Percentiles rank a stretch among this genome's conserved stretches.
Conservation (phyloP, 2,113 vertebrate species). For the Stigmatopora argus region DNA sequence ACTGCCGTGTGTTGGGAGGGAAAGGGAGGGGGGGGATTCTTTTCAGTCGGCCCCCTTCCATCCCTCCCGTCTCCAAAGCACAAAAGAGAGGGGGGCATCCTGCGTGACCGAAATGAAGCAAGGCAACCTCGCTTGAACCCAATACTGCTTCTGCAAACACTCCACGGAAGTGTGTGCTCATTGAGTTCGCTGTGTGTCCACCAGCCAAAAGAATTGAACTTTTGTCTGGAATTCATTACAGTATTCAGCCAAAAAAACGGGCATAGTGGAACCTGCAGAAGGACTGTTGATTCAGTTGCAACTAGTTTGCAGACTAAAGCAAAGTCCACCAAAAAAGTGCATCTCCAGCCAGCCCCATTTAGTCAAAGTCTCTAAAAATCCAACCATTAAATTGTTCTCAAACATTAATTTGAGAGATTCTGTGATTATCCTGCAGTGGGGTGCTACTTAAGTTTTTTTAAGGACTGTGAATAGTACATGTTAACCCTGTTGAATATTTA, state of each 20-base stretch:
- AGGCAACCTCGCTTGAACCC: conserved; percentile 58
- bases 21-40: conserved; percentile 34
- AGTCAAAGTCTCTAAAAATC: neutral
- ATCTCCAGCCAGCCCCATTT: neutral
- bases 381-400: neutral
- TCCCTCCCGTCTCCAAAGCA: conserved; percentile 32
- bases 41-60: conserved; percentile 9
- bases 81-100: conserved; percentile 57
- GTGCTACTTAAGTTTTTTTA: neutral
- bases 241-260: neutral
- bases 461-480: neutral
- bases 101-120: conserved; percentile 57
- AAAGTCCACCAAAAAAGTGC: neutral
- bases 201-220: neutral
- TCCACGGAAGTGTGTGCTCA: neutral
- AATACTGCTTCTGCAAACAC: conserved; percentile 15
- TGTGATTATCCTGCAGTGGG: neutral
- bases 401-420: neutral
- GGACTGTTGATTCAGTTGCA: neutral
- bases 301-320: neutral
- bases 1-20: conserved; percentile 45
- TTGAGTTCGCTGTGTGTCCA: neutral
- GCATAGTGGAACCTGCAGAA: neutral
- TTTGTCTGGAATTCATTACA: neutral
- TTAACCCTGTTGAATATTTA: neutral